Evolutionary conservation across 2,797 vertebrate genomes (phyloP).

Genomic region (Acanthis flammea): DNA sequence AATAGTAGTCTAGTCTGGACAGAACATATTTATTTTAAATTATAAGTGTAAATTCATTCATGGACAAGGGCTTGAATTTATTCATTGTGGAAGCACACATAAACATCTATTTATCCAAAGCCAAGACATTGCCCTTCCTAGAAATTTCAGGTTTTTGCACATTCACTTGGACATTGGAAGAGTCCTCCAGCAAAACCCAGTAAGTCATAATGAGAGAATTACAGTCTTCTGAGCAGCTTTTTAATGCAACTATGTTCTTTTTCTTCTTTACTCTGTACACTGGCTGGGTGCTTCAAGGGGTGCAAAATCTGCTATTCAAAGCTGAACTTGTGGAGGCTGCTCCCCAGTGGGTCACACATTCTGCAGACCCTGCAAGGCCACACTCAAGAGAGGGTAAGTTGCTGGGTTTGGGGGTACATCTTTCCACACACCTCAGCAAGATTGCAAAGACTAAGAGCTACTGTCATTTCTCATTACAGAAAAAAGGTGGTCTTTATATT

Average conservation of each 20-base stretch:
- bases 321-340: background rate
- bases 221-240: background rate
- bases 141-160: background rate
- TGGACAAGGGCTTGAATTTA: background rate
- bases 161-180: background rate
- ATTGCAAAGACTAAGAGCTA: background rate
- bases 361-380: background rate
- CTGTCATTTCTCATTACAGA: background rate
- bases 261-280: background rate
- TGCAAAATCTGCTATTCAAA: background rate
- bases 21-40: background rate
- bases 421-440: background rate
- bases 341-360: background rate
- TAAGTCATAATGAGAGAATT: background rate
- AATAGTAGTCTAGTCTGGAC: background rate
- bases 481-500: background rate
- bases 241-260: background rate
- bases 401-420: background rate
- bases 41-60: background rate
- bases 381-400: background rate
- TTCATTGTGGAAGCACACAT: background rate
- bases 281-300: background rate
- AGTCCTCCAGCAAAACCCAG: background rate
- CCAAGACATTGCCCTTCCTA: background rate
- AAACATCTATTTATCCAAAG: background rate